Evolutionary conservation across 2,888 invertebrate genomes (phyloP).

Genomic region (Cantharis rustica): DNA sequence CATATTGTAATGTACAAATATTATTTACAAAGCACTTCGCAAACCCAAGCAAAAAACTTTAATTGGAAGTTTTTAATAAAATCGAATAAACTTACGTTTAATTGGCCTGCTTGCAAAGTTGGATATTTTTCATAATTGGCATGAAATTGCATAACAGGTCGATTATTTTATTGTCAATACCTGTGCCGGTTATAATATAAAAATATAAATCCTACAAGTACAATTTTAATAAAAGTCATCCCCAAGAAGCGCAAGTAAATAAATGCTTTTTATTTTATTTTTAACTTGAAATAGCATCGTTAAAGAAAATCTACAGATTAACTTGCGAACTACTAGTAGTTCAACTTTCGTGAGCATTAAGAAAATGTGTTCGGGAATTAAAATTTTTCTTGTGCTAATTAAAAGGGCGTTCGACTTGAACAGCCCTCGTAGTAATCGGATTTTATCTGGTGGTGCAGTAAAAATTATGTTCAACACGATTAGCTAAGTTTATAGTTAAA

Average conservation of each 20-base stretch:
- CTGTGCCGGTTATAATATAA: too few relatives aligned
- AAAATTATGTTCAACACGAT: neutral
- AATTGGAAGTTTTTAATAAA: neutral
- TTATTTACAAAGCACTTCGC: neutral
- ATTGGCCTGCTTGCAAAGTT: neutral
- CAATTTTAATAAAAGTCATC: too few relatives aligned
- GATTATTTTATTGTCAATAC: neutral
- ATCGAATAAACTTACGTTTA: neutral
- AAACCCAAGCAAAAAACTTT: neutral
- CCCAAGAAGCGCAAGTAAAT: neutral
- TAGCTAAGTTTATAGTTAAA: constrained; percentile 11
- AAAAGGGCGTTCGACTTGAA: neutral
- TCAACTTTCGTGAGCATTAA: neutral
- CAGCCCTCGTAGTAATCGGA: neutral
- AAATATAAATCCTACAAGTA: too few relatives aligned
- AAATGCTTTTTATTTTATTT: neutral
- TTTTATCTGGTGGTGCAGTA: neutral
- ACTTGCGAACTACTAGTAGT: neutral
- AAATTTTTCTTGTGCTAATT: neutral
- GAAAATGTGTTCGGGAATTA: neutral
- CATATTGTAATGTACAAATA: neutral
- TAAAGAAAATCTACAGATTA: neutral
- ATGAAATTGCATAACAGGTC: neutral
- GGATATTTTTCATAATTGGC: neutral
- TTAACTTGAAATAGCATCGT: neutral